A percentile compares a stretch with the other conserved stretches of the same genome.
phyloP scores from a whole-genome alignment of 2,113 vertebrate species.

The Melozone crissalis region DNA sequence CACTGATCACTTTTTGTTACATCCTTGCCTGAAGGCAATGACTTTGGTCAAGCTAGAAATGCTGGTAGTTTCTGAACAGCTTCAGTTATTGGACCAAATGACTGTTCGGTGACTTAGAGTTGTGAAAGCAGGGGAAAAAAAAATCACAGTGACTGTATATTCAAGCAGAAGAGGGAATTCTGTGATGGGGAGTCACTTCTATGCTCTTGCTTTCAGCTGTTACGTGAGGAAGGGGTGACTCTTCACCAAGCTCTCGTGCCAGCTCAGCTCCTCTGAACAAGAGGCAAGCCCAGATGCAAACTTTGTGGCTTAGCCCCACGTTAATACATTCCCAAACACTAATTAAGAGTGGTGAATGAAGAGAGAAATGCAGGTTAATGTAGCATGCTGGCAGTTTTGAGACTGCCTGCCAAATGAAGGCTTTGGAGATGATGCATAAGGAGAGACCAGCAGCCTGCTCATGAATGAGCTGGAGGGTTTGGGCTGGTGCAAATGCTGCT shows the following conservation, averaged over 20 bases:
- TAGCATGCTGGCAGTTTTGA: neutral
- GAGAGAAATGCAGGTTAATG: constrained; percentile 10
- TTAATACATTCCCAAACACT: neutral
- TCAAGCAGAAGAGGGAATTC: neutral
- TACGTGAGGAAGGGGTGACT: neutral
- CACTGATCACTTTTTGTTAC: neutral
- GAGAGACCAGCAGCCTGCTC: neutral
- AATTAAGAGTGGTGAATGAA: constrained; percentile 21
- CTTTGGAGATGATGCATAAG: neutral
- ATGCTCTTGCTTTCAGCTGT: neutral
- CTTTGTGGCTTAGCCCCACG: neutral
- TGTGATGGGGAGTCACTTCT: neutral
- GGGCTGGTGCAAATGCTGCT: neutral
- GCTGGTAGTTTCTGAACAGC: neutral
- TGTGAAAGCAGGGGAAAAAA: neutral
- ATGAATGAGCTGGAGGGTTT: neutral
- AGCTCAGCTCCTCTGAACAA: neutral
- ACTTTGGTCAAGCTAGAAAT: constrained; percentile 24
- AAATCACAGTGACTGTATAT: neutral
- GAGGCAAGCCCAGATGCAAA: constrained; percentile 21
- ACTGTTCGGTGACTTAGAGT: neutral
- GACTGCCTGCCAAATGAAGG: constrained; percentile 2
- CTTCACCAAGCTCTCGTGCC: neutral
- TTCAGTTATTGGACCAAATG: neutral
- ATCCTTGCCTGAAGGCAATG: neutral